phyloP scores from a whole-genome alignment of 1,140 invertebrate species.

The Wiebesia pumilae region DNA sequence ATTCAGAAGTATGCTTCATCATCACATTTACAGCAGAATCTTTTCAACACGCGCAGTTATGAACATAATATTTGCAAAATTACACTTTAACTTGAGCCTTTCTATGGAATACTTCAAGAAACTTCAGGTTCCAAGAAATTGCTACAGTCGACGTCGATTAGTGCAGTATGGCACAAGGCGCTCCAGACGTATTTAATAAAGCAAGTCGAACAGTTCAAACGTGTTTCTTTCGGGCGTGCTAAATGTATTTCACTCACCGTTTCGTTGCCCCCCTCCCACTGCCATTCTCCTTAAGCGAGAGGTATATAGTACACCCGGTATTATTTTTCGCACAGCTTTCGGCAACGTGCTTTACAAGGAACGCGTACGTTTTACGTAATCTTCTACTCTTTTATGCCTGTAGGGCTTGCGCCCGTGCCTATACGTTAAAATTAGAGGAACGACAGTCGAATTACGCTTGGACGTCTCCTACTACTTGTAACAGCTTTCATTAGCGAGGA shows the following conservation, averaged over 20 bases:
- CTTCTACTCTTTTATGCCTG: not conserved
- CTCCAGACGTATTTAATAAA: not conserved
- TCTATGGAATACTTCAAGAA: not conserved
- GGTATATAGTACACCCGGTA: not conserved
- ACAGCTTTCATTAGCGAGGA: not conserved
- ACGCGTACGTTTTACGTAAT: constrained; percentile 29
- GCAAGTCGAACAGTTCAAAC: not conserved
- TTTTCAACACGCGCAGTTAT: not conserved
- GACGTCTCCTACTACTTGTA: not conserved
- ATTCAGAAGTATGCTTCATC: too few relatives aligned
- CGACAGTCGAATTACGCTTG: not conserved
- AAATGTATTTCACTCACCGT: not conserved
- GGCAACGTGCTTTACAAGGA: constrained; percentile 1
- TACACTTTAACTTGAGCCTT: not conserved
- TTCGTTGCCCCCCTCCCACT: not conserved
- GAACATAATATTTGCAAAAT: not conserved
- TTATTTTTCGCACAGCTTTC: not conserved
- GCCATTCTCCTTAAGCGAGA: not conserved
- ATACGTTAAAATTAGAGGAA: constrained; percentile 30
- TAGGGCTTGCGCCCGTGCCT: not conserved
- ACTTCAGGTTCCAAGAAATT: not conserved
- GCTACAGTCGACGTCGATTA: not conserved
- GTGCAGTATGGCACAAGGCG: not conserved
- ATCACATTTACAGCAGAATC: not conserved
- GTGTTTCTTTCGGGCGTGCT: not conserved